phyloP scores from a whole-genome alignment of 2,888 invertebrate genomes.

The Anorthoa munda region DNA sequence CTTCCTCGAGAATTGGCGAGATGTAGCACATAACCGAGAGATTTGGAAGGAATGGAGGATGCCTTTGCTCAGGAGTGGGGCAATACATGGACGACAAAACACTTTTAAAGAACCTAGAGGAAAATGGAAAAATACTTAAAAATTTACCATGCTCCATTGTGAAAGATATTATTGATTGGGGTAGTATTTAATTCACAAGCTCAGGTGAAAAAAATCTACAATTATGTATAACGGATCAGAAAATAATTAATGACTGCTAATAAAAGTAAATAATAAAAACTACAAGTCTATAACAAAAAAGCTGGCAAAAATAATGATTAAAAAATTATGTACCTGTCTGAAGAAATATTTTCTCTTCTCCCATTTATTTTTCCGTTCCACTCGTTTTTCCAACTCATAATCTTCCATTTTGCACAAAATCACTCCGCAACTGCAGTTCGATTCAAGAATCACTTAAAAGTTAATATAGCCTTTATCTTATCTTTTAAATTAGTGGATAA shows the following conservation, averaged over 20 bases:
- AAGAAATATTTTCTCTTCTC: slow-evolving; percentile 39
- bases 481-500: slow-evolving; percentile 34
- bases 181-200: no score
- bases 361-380: slow-evolving; percentile 27
- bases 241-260: not conserved
- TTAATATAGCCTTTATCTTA: slow-evolving; percentile 32
- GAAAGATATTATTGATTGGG: no score
- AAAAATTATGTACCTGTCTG: slow-evolving; percentile 31
- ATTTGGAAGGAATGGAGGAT: no score
- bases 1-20: no score
- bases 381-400: slow-evolving; percentile 25
- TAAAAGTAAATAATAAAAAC: not conserved
- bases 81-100: no score
- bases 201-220: no score
- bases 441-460: slow-evolving; percentile 26
- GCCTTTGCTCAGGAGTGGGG: no score
- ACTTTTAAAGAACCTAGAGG: no score
- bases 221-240: no score
- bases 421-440: slow-evolving; percentile 31
- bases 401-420: slow-evolving; percentile 45
- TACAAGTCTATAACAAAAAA: not conserved
- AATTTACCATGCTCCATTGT: no score
- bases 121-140: no score
- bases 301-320: rapidly evolving
- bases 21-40: no score